Conservation (phyloP, 1,140 invertebrate genomes). For the Drosophila oshimai region DNA sequence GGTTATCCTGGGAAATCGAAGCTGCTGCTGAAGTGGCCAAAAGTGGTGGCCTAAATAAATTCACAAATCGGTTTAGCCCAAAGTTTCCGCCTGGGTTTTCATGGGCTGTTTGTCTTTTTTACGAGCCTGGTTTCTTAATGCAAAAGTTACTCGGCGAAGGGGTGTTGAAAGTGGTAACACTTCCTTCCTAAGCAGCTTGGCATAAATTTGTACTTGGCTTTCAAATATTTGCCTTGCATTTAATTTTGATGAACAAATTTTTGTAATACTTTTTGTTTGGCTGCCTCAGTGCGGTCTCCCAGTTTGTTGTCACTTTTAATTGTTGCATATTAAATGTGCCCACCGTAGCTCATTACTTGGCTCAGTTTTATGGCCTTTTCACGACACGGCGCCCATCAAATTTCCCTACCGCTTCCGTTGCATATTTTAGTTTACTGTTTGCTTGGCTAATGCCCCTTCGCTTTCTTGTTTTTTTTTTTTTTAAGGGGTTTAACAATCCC, state of each 20-base stretch:
- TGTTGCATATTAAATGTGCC: slow-evolving; percentile 71
- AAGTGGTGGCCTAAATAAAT: slow-evolving; percentile 55
- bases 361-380: slow-evolving; percentile 64
- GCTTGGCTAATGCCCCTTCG: slow-evolving; percentile 21
- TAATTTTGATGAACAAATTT: slow-evolving; percentile 59
- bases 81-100: slow-evolving; percentile 32
- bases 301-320: slow-evolving; percentile 72
- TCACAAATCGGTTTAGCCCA: slow-evolving; percentile 58
- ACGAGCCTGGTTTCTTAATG: slow-evolving; percentile 58
- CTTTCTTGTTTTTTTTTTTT: not conserved
- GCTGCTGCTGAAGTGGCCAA: slow-evolving; percentile 12
- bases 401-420: slow-evolving; percentile 44
- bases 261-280: slow-evolving; percentile 31
- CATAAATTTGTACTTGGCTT: slow-evolving; percentile 56
- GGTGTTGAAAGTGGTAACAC: slow-evolving; percentile 46
- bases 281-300: slow-evolving; percentile 1
- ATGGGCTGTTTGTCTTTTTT: slow-evolving; percentile 62
- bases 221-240: slow-evolving; percentile 60
- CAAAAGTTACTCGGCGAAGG: slow-evolving; percentile 46
- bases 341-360: slow-evolving; percentile 49
- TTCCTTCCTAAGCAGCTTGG: slow-evolving; percentile 24
- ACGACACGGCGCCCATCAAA: slow-evolving; percentile 48
- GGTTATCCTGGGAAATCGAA: slow-evolving; percentile 49
- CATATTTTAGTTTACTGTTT: slow-evolving; percentile 70
- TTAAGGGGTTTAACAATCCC: slow-evolving; percentile 41